Evolutionary conservation across 2,797 vertebrate genomes (phyloP), one percentile per base, ranked within the genome.

Genomic region (Anabas testudineus): DNA sequence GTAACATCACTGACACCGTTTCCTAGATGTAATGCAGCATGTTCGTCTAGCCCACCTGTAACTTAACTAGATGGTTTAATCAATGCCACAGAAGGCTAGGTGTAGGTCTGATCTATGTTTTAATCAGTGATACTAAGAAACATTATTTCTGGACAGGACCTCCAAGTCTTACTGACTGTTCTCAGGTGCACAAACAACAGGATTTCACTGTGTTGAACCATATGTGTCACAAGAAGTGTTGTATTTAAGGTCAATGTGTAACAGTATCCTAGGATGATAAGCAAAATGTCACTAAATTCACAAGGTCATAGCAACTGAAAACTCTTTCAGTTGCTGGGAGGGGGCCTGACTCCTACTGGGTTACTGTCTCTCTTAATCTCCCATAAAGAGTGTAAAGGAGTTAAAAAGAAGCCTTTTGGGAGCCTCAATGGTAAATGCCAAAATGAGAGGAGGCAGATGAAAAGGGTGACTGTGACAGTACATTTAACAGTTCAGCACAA

Each of bases 51-150:
- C 80, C 69, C 67, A 57, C 84, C 79, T 49, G 78, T 84, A 81
- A 82, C 64, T 57, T 69, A 78, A 78, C 80, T 49, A 68, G 68
- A 88, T 85, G 71, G 80, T 88, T 85, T 87, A 82, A 91, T 92
- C 88, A 83, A 91, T 90, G 82, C 67, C 74, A 64, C 58, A 18
- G 39, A 59, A 30, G 62, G 80, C 58, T 75, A 72, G 71, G 73
- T 82, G 82, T 71, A 39, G 80, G 22, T 24, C 86, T 90, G 90
- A 92, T 90, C 74, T 80, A 91, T 88, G 81, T 80, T 81, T 90
- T 88, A 86, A 90, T 92, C 87, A 88, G 85, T 72, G 66, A 59
- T 64, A 61, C 34, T 58, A 73, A 66, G 51, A 67, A 74, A 74
- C 62, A 66, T 36, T 42, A n/a, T 51, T 73, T 69, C 76, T 70